phyloP scores from a whole-genome alignment of 2,797 vertebrate species.

The Anas capensis region DNA sequence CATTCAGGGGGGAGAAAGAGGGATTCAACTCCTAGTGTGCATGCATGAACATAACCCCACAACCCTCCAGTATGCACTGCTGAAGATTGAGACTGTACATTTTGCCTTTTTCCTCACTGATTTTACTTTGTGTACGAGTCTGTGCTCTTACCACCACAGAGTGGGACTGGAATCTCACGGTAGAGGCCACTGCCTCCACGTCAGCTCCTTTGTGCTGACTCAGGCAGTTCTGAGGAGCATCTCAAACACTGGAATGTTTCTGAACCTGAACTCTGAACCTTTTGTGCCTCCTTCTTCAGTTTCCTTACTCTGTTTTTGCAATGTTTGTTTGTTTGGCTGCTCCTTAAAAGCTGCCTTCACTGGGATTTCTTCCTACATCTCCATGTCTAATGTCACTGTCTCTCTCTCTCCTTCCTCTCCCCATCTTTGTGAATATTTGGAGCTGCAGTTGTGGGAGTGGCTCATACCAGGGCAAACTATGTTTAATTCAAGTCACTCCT shows the following conservation, averaged over 20 bases:
- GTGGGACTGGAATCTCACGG: not conserved
- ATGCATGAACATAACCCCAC: not conserved
- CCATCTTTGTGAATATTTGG: not conserved
- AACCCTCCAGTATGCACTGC: fast-evolving
- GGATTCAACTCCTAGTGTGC: not conserved
- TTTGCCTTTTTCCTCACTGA: not conserved
- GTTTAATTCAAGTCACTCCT: constrained; percentile 58
- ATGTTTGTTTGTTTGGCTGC: not conserved
- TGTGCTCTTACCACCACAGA: not conserved
- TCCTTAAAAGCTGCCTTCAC: not conserved
- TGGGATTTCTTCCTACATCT: not conserved
- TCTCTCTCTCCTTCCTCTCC: not conserved
- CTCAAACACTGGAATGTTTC: not conserved
- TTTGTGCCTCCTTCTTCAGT: not conserved
- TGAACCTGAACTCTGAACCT: constrained; percentile 15
- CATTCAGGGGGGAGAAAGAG: fast-evolving
- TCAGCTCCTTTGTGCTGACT: not conserved
- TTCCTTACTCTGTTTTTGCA: not conserved
- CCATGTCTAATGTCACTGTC: not conserved
- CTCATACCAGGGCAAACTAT: constrained; percentile 13
- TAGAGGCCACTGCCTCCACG: not conserved
- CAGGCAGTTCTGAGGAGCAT: not conserved
- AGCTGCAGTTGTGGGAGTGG: not conserved
- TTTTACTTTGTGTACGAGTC: not conserved
- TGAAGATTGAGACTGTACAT: not conserved